Evolutionary conservation across 35 echinoderm and acorn worm genomes (phyloP).

Genomic region (Apostichopus parvimensis): DNA sequence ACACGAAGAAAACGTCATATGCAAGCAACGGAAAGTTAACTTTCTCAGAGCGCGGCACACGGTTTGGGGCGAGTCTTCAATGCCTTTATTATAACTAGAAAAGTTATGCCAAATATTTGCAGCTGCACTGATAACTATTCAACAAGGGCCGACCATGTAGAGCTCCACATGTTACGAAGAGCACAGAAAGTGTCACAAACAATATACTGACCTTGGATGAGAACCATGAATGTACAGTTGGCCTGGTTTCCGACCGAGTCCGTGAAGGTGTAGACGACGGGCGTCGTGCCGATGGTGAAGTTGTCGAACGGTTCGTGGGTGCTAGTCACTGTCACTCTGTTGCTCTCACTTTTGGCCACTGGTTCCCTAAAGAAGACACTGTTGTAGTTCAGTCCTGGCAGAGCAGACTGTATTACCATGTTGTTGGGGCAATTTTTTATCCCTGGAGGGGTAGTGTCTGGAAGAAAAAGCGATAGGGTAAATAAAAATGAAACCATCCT

Average conservation of each 20-base stretch:
- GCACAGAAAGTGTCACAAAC: background rate
- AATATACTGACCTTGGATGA: slow-evolving; percentile 36
- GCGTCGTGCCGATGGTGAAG: slow-evolving; percentile 61
- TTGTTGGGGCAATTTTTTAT: background rate
- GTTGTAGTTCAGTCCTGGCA: background rate
- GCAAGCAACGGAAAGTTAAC: no score
- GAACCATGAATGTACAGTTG: slow-evolving; percentile 62
- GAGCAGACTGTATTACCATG: background rate
- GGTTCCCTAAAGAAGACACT: slow-evolving; percentile 47
- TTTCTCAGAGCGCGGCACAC: no score
- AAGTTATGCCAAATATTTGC: no score
- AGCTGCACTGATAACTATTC: no score
- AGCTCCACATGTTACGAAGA: no score
- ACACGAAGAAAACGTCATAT: no score
- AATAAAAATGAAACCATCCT: background rate
- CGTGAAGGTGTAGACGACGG: slow-evolving; percentile 58
- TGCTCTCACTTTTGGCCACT: slow-evolving; percentile 43
- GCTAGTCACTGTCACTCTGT: slow-evolving; percentile 24
- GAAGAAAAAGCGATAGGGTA: background rate
- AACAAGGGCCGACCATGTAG: no score
- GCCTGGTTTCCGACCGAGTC: slow-evolving; percentile 63
- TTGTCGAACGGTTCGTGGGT: slow-evolving; percentile 16
- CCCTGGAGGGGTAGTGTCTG: background rate
- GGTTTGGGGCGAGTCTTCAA: no score
- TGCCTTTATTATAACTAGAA: no score